These are phyloP conservation scores for Pseudomyrmex sp. DNA, from an alignment of 1,140 invertebrate species.

Conservation along the genomic window DNA sequence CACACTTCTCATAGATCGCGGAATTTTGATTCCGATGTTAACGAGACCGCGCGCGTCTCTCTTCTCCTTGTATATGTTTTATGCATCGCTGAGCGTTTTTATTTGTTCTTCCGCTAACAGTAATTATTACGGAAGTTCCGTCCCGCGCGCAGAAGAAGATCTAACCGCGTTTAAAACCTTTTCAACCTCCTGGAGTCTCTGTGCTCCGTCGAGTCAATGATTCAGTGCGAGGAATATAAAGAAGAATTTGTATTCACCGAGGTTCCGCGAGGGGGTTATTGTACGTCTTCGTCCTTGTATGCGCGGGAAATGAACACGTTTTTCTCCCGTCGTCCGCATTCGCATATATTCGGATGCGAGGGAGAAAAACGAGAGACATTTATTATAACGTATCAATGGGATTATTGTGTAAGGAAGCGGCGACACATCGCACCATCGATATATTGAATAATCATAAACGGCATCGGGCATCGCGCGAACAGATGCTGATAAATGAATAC, in stretches of 20 bases:
- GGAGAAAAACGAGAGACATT: neutral
- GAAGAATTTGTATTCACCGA: neutral
- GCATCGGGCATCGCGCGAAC: slow-evolving; percentile 27
- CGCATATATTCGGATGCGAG: neutral
- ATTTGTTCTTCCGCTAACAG: slow-evolving; percentile 29
- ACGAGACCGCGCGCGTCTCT: slow-evolving; percentile 16
- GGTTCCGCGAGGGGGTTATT: neutral
- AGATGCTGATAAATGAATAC: slow-evolving; percentile 62
- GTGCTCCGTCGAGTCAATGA: slow-evolving; percentile 2
- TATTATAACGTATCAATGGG: neutral
- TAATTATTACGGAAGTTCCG: slow-evolving; percentile 17
- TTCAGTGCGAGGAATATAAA: neutral
- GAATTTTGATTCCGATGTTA: slow-evolving; percentile 39
- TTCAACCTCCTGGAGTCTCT: neutral
- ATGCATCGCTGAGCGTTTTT: slow-evolving; percentile 27
- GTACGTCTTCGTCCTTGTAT: neutral
- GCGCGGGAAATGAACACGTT: neutral
- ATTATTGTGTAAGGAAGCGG: slow-evolving; percentile 24
- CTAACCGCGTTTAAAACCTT: slow-evolving; percentile 28
- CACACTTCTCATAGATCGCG: slow-evolving; percentile 29
- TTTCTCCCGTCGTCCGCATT: neutral
- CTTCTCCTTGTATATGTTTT: slow-evolving; percentile 15
- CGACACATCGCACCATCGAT: neutral
- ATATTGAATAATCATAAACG: slow-evolving; percentile 43
- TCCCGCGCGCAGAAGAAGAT: neutral